phyloP scores from a whole-genome alignment of 1,140 invertebrate genomes.

The Zophobas morio region DNA sequence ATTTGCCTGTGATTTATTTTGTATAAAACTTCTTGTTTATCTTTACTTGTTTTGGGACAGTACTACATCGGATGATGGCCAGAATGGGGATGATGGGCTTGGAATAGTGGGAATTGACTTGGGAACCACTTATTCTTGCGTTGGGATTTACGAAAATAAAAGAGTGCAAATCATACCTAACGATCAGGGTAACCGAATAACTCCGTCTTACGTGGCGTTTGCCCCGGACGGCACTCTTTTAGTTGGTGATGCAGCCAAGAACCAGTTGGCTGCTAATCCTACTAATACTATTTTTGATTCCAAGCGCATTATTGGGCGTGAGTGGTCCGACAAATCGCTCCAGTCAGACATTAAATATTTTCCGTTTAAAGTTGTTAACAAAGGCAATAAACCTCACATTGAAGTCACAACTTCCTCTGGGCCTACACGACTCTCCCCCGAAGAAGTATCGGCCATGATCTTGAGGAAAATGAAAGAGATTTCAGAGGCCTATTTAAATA shows the following conservation, averaged over 20 bases:
- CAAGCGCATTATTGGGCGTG: conserved; percentile 95
- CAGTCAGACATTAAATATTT: conserved; percentile 96
- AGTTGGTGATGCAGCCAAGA: conserved; percentile 98
- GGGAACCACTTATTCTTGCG: conserved; percentile 82
- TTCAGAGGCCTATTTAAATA: conserved; percentile 96
- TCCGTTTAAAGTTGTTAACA: conserved; percentile 91
- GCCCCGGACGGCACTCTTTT: conserved; percentile 94
- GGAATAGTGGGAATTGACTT: too few species aligned
- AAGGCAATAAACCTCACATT: conserved; percentile 91
- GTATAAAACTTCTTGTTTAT: too few species aligned
- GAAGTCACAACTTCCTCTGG: conserved; percentile 82
- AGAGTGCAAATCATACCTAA: conserved; percentile 98
- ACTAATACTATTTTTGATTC: conserved; percentile 98
- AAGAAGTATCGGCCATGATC: conserved; percentile 99
- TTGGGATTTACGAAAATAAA: conserved; percentile 98
- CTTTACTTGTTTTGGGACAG: too few species aligned
- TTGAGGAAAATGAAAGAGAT: conserved; percentile 99
- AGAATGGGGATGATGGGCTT: too few species aligned
- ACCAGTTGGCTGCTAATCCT: conserved; percentile 97
- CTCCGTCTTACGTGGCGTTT: conserved; percentile 97
- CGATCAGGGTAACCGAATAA: conserved; percentile 98
- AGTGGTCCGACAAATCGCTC: conserved; percentile 91
- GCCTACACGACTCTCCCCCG: conserved; percentile 92
- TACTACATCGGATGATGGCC: too few species aligned
- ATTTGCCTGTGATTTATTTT: too few species aligned